A percentile compares a stretch with the other conserved stretches of the same genome.
Evolutionary conservation across 92 coral and sea anemone genomes (phyloP).

Genomic region (Diadumene lineata): DNA sequence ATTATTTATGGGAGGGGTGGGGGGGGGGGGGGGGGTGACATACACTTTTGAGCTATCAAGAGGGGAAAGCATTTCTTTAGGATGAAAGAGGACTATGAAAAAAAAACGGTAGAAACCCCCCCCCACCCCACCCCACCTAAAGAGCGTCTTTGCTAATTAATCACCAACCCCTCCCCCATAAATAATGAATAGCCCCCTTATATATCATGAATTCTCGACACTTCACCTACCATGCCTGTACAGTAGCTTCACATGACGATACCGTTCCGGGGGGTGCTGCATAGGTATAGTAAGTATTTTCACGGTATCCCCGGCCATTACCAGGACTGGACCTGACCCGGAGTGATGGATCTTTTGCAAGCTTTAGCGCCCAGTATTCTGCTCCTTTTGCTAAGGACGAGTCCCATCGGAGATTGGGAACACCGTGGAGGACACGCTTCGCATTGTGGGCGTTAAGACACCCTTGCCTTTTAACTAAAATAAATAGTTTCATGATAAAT

Average conservation of each 20-base stretch:
- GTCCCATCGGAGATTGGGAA: slow-evolving; percentile 40
- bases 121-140: too few species aligned
- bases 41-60: too few species aligned
- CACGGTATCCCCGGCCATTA: slow-evolving; percentile 1
- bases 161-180: neutral
- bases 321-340: slow-evolving; percentile 3
- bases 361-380: slow-evolving; percentile 33
- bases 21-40: too few species aligned
- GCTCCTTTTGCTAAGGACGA: slow-evolving; percentile 27
- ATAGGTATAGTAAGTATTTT: slow-evolving; percentile 20
- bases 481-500: too few species aligned
- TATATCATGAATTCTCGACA: too few species aligned
- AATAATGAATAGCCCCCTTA: too few species aligned
- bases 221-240: neutral
- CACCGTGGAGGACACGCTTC: slow-evolving; percentile 39
- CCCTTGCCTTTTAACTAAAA: slow-evolving; percentile 14
- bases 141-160: neutral
- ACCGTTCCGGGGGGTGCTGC: neutral
- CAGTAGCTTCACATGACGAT: neutral
- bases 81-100: too few species aligned
- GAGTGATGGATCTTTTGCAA: slow-evolving; percentile 10
- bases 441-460: slow-evolving; percentile 46
- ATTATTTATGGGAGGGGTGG: too few species aligned
- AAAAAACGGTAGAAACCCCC: too few species aligned
- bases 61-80: too few species aligned